A percentile compares a stretch with the other conserved stretches of the same genome.
These are phyloP conservation scores for Scaptomyza tumidula DNA, from an alignment of 2,888 invertebrate species.

Conservation along the genomic window DNA sequence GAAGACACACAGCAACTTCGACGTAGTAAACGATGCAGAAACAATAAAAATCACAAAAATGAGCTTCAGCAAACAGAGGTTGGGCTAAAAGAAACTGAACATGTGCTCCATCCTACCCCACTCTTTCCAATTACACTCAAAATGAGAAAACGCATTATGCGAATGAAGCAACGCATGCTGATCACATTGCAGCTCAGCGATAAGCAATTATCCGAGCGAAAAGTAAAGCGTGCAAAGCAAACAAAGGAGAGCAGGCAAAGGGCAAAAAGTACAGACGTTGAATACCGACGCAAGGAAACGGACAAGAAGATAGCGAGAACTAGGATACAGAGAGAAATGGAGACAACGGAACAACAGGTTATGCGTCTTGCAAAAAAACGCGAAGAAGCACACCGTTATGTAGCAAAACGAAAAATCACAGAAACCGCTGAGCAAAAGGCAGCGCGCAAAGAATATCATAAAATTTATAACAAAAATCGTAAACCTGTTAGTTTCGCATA, in stretches of 20 bases:
- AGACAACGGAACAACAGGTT: slow-evolving; percentile 35
- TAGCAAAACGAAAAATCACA: slow-evolving; percentile 9
- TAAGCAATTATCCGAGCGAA: slow-evolving; percentile 28
- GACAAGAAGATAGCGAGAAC: slow-evolving; percentile 7
- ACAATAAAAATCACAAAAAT: background rate
- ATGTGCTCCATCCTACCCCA: background rate
- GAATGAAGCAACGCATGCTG: slow-evolving; percentile 59
- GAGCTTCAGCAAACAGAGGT: background rate
- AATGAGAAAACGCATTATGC: slow-evolving; percentile 49
- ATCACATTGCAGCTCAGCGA: slow-evolving; percentile 47
- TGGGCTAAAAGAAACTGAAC: background rate
- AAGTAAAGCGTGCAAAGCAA: slow-evolving; percentile 26
- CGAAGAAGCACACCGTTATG: slow-evolving; percentile 13
- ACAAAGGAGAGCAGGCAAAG: slow-evolving; percentile 15
- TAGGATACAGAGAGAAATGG: slow-evolving; percentile 12
- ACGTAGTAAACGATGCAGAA: slow-evolving; percentile 18
- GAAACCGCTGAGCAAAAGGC: slow-evolving; percentile 18
- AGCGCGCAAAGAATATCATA: slow-evolving; percentile 9
- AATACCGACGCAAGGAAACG: slow-evolving; percentile 23
- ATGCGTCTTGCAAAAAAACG: slow-evolving; percentile 25
- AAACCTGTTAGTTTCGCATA: slow-evolving; percentile 24
- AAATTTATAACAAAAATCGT: slow-evolving; percentile 19
- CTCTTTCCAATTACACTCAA: slow-evolving; percentile 44
- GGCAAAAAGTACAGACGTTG: slow-evolving; percentile 5
- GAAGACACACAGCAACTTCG: slow-evolving; percentile 1